Percentiles rank a stretch among this genome's conserved stretches.
Evolutionary conservation across 2,113 vertebrate species (phyloP).

Genomic region (Prionailurus bengalensis): DNA sequence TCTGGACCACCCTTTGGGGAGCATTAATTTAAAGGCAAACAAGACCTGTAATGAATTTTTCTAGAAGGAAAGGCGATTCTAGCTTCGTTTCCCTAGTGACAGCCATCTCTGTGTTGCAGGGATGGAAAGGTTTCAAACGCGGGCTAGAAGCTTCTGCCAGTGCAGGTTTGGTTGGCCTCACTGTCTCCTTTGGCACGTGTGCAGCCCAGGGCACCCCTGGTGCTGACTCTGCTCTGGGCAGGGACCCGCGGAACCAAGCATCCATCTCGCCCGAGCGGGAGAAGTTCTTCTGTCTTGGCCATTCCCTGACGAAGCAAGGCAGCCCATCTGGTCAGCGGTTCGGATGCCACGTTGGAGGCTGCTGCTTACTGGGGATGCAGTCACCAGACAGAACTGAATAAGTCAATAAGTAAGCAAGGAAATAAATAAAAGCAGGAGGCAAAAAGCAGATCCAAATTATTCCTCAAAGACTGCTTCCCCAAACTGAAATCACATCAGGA

Average conservation of each 20-base stretch:
- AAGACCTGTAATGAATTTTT: not conserved
- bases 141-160: not conserved
- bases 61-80: not conserved
- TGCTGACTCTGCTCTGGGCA: slow-evolving; percentile 57
- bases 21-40: not conserved
- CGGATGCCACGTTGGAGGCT: slow-evolving; percentile 23
- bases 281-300: slow-evolving; percentile 12
- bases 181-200: rapidly evolving
- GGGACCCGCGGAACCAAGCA: slow-evolving; percentile 26
- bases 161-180: not conserved
- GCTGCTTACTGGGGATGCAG: slow-evolving; percentile 48
- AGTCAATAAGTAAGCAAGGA: slow-evolving; percentile 36
- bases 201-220: not conserved
- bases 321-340: not conserved
- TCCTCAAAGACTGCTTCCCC: slow-evolving; percentile 80
- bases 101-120: not conserved
- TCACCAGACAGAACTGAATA: slow-evolving; percentile 42
- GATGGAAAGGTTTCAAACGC: not conserved
- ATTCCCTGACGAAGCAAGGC: slow-evolving; percentile 39
- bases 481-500: slow-evolving; percentile 76
- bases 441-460: slow-evolving; percentile 52
- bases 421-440: slow-evolving; percentile 45
- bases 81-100: not conserved
- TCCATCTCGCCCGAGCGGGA: not conserved
- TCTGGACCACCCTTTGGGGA: not conserved